Evolutionary conservation across 2,797 vertebrate genomes (phyloP).

Genomic region (Pantherophis vulpinus): DNA sequence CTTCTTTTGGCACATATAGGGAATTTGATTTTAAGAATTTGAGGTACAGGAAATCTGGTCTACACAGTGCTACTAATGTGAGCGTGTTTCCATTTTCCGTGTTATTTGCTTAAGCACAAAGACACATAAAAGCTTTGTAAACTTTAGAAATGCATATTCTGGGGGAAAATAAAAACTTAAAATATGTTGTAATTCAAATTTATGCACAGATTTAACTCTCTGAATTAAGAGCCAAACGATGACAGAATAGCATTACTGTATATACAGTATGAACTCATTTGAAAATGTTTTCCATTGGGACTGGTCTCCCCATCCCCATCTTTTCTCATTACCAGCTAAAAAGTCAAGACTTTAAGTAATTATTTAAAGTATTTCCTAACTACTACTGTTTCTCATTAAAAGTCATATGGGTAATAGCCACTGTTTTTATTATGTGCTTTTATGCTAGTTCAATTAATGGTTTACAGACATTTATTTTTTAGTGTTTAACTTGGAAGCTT

Average conservation of each 20-base stretch:
- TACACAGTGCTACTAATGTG: neutral
- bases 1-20: neutral
- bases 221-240: neutral
- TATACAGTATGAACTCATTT: neutral
- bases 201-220: neutral
- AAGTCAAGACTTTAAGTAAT: neutral
- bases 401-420: neutral
- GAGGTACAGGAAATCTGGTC: neutral
- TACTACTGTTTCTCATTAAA: neutral
- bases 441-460: neutral
- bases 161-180: neutral
- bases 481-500: neutral
- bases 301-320: neutral
- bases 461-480: neutral
- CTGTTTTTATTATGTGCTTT: neutral
- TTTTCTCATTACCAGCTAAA: neutral
- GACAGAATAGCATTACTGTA: neutral
- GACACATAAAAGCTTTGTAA: neutral
- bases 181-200: neutral
- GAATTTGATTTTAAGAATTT: neutral
- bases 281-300: neutral
- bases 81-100: neutral
- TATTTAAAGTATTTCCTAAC: neutral
- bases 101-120: neutral
- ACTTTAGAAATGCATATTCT: neutral